A percentile compares a stretch with the other conserved stretches of the same genome.
Conservation (phyloP, 2,888 invertebrate species). For the Cetonia aurata region DNA sequence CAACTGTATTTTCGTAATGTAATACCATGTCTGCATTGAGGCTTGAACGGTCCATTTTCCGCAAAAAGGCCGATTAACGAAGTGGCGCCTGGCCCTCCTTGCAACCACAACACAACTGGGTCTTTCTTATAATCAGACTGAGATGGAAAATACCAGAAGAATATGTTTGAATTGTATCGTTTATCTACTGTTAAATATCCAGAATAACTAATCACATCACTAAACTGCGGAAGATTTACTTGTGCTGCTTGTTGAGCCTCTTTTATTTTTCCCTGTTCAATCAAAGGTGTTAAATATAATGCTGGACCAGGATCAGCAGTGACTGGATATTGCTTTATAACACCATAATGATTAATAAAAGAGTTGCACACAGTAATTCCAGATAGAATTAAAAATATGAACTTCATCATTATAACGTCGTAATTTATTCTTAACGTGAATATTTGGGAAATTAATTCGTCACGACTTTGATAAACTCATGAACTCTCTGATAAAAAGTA, state of each 20-base stretch:
- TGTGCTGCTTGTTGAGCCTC: slow-evolving; percentile 70
- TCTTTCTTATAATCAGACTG: slow-evolving; percentile 68
- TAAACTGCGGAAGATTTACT: slow-evolving; percentile 72
- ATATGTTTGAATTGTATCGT: slow-evolving; percentile 82
- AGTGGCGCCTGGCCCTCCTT: slow-evolving; percentile 87
- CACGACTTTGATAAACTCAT: slow-evolving; percentile 20
- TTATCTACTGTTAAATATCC: slow-evolving; percentile 89
- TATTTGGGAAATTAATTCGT: neutral
- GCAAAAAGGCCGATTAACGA: slow-evolving; percentile 85
- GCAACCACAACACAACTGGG: slow-evolving; percentile 86
- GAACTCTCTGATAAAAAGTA: neutral
- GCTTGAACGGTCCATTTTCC: slow-evolving; percentile 84
- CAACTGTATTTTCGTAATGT: slow-evolving; percentile 80
- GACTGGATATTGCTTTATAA: slow-evolving; percentile 49
- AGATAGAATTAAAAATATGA: neutral
- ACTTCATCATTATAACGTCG: neutral
- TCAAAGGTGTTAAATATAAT: slow-evolving; percentile 80
- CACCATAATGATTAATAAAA: slow-evolving; percentile 51
- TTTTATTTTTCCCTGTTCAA: slow-evolving; percentile 78
- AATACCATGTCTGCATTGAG: slow-evolving; percentile 65
- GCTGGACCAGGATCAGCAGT: slow-evolving; percentile 69
- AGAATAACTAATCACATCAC: slow-evolving; percentile 77
- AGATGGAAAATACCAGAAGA: slow-evolving; percentile 94
- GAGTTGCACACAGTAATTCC: neutral
- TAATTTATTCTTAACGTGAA: neutral